Evolutionary conservation across 2,113 vertebrate species (phyloP).

Genomic region (Brachypteracias leptosomus): DNA sequence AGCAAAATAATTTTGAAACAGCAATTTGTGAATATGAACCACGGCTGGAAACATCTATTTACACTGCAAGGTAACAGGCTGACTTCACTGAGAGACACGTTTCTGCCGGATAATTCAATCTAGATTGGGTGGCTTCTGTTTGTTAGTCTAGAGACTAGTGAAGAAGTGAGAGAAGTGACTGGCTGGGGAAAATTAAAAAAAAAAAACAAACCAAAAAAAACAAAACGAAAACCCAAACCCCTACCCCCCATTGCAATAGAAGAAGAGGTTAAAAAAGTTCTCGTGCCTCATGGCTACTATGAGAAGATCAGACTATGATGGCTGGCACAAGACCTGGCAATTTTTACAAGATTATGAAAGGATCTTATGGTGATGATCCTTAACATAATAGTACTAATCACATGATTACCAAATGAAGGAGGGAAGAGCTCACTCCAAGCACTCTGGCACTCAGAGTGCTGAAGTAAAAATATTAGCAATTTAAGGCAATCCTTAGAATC

Average conservation of each 20-base stretch:
- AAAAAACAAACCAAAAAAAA: not conserved
- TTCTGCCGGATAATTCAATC: not conserved
- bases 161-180: not conserved
- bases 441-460: not conserved
- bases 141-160: not conserved
- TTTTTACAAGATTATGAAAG: not conserved
- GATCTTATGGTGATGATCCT: not conserved
- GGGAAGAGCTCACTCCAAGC: not conserved
- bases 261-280: not conserved
- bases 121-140: not conserved
- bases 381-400: not conserved
- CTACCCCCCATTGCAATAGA: not conserved
- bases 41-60: not conserved
- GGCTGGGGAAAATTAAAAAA: not conserved
- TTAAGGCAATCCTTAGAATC: not conserved
- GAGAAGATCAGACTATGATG: not conserved
- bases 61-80: not conserved
- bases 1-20: constrained; percentile 21
- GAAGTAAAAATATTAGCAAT: not conserved
- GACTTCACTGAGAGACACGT: not conserved
- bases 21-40: not conserved
- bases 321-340: not conserved
- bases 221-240: not conserved
- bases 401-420: not conserved
- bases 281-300: not conserved